Conservation (phyloP, 2,888 invertebrate species). For the Desoria tigrina region DNA sequence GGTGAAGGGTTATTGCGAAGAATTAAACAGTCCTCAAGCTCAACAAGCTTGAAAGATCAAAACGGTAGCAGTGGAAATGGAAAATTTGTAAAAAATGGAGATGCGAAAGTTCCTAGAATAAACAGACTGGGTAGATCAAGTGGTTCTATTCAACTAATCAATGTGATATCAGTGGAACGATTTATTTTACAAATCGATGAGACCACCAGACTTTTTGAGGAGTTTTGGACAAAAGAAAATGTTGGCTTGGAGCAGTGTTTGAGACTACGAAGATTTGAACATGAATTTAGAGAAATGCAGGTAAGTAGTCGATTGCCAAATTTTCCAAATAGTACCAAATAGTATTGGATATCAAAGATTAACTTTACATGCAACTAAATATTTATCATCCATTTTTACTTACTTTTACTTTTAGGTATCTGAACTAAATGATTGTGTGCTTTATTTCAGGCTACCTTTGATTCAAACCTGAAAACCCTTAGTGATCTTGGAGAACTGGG, state of each 20-base stretch:
- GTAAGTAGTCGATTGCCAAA: constrained; percentile 60
- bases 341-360: too few species aligned
- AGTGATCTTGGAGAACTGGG: constrained; percentile 86
- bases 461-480: constrained; percentile 74
- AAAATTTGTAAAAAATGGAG: constrained; percentile 34
- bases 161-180: constrained; percentile 60
- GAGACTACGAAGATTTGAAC: constrained; percentile 88
- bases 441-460: constrained; percentile 69
- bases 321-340: too few species aligned
- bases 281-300: constrained; percentile 88
- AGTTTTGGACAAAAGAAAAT: constrained; percentile 92
- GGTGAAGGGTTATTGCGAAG: constrained; percentile 79
- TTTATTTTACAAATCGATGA: constrained; percentile 89
- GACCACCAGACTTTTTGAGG: constrained; percentile 89
- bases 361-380: too few species aligned
- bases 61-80: constrained; percentile 1
- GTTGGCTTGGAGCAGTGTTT: constrained; percentile 85
- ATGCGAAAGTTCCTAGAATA: constrained; percentile 16
- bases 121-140: constrained; percentile 29
- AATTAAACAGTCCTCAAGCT: constrained; percentile 55
- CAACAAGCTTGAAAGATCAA: constrained; percentile 38
- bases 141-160: constrained; percentile 50
- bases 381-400: too few species aligned
- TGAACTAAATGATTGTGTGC: too few species aligned
- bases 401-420: too few species aligned